These are phyloP conservation scores for Deroplatys truncata DNA, from an alignment of 2,888 invertebrate genomes.

Conservation along the genomic window DNA sequence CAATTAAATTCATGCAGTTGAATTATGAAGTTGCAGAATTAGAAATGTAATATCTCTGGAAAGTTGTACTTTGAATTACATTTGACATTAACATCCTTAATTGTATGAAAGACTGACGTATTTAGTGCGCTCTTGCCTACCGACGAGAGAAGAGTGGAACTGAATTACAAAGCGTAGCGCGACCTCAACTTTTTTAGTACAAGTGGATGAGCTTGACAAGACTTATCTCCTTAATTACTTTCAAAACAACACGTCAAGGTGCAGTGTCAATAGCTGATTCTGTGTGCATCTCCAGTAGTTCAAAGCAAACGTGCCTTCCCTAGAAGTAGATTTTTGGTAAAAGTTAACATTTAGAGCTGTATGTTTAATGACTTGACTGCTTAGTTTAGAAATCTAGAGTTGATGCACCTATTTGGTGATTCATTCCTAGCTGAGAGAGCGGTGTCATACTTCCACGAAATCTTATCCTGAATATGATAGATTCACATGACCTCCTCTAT, in stretches of 20 bases:
- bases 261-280: neutral
- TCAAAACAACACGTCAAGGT: neutral
- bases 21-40: neutral
- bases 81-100: neutral
- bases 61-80: neutral
- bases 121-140: neutral
- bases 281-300: too few species aligned
- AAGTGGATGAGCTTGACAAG: neutral
- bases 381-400: too few species aligned
- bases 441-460: too few species aligned
- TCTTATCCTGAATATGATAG: too few species aligned
- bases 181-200: neutral
- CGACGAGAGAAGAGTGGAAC: neutral
- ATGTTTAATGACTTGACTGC: too few species aligned
- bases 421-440: too few species aligned
- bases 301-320: too few species aligned
- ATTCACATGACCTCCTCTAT: too few species aligned
- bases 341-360: too few species aligned
- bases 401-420: too few species aligned
- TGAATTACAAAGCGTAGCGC: neutral
- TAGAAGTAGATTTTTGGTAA: too few species aligned
- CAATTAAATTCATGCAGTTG: neutral
- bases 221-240: neutral
- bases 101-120: neutral
- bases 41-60: neutral